These are phyloP conservation scores for Myiotriccus ornatus DNA, from an alignment of 2,797 vertebrate genomes.

Conservation along the genomic window DNA sequence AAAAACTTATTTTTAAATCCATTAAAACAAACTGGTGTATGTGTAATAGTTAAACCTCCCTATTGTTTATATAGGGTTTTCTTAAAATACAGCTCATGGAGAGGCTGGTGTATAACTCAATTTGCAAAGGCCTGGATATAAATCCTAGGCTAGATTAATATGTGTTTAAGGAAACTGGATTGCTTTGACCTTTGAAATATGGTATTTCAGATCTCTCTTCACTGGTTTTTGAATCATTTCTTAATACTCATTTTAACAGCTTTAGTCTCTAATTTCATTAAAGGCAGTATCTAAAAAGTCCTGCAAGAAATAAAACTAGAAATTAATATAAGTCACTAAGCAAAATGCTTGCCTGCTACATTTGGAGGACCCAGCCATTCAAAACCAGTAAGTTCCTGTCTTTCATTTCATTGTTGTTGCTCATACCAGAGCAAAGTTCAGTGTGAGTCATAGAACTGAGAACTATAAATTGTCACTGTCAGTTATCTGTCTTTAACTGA, in stretches of 20 bases:
- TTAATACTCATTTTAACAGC: not conserved
- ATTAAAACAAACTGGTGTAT: not conserved
- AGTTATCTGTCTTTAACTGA: not conserved
- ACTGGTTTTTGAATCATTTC: not conserved
- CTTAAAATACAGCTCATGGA: not conserved
- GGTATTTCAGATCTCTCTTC: not conserved
- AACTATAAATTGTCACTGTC: not conserved
- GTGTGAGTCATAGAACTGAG: not conserved
- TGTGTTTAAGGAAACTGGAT: not conserved
- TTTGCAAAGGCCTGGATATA: not conserved
- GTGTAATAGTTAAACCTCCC: not conserved
- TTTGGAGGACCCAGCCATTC: not conserved
- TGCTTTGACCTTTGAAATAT: not conserved
- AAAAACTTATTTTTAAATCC: conserved; percentile 36
- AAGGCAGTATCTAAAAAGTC: not conserved
- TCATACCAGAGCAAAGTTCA: not conserved
- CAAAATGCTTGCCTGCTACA: not conserved
- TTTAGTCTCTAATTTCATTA: not conserved
- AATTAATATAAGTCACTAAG: not conserved
- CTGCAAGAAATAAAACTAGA: not conserved
- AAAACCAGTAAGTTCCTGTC: not conserved
- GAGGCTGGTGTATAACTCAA: not conserved
- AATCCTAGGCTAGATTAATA: not conserved
- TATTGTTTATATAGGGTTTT: conserved; percentile 4
- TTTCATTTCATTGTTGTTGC: not conserved